These are phyloP conservation scores for Bombus confusus DNA, from an alignment of 1,140 invertebrate species.

Conservation along the genomic window DNA sequence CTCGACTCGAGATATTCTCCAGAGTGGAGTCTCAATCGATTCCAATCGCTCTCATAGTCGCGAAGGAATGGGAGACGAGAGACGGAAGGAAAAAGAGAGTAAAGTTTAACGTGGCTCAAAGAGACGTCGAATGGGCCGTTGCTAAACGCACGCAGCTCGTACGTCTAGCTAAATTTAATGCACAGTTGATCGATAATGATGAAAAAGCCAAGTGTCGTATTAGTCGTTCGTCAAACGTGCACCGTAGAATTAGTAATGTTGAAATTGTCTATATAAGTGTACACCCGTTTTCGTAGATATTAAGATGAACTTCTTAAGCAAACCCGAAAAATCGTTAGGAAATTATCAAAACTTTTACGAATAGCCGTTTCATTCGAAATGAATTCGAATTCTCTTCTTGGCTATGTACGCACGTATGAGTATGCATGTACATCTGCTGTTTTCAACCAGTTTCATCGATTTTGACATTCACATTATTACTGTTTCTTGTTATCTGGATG, in stretches of 20 bases:
- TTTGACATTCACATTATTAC: too few species aligned
- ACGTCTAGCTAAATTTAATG: not conserved
- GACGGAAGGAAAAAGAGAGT: not conserved
- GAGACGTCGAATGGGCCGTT: not conserved
- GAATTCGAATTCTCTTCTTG: too few species aligned
- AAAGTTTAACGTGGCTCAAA: not conserved
- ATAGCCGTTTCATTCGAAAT: too few species aligned
- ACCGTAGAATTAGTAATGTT: not conserved
- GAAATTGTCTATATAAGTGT: not conserved
- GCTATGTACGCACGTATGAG: too few species aligned
- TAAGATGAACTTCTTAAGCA: too few species aligned
- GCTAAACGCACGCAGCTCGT: not conserved
- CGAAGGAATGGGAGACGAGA: not conserved
- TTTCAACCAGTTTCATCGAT: too few species aligned
- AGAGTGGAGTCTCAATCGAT: constrained; percentile 50
- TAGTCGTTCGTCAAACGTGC: not conserved
- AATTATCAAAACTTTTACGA: too few species aligned
- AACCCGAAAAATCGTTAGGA: too few species aligned
- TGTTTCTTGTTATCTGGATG: too few species aligned
- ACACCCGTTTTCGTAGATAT: too few species aligned
- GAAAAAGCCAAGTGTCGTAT: too few species aligned
- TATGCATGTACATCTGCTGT: too few species aligned
- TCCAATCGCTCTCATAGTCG: constrained; percentile 1
- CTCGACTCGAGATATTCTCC: constrained; percentile 41
- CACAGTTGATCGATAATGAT: not conserved